These are phyloP conservation scores for Labeo catla DNA, from an alignment of 2,113 vertebrate species.

Conservation along the genomic window DNA sequence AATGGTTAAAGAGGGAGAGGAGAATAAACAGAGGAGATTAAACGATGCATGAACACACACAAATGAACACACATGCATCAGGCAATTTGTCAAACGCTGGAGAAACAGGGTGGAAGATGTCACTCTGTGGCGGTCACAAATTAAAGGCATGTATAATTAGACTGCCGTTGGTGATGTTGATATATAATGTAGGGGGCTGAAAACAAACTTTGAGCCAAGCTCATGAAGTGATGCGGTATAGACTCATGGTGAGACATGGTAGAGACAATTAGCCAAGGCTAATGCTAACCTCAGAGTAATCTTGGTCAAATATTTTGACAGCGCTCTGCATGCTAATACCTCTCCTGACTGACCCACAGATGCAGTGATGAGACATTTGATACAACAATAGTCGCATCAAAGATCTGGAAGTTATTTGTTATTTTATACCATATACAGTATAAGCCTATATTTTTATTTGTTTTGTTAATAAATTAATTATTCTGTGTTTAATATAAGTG, in stretches of 20 bases:
- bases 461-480: too few relatives aligned
- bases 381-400: too few relatives aligned
- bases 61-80: neutral
- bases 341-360: conserved; percentile 5
- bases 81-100: conserved; percentile 21
- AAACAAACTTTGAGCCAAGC: conserved; percentile 43
- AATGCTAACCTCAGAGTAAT: conserved; percentile 43
- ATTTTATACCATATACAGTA: too few relatives aligned
- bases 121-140: neutral
- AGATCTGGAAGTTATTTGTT: too few relatives aligned
- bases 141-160: conserved; percentile 70
- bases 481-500: too few relatives aligned
- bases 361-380: neutral
- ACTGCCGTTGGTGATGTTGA: conserved; percentile 70
- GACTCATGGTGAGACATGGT: conserved; percentile 19
- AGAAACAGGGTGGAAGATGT: conserved; percentile 32
- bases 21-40: conserved; percentile 47
- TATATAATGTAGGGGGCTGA: conserved; percentile 36
- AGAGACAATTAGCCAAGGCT: conserved; percentile 48
- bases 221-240: conserved; percentile 32
- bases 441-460: too few relatives aligned
- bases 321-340: neutral
- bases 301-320: conserved; percentile 48
- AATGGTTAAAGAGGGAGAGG: conserved; percentile 53
- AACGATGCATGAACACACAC: conserved; percentile 36